These are phyloP conservation scores for Lissonota sp. DNA, from an alignment of 2,888 invertebrate genomes.

Conservation along the genomic window DNA sequence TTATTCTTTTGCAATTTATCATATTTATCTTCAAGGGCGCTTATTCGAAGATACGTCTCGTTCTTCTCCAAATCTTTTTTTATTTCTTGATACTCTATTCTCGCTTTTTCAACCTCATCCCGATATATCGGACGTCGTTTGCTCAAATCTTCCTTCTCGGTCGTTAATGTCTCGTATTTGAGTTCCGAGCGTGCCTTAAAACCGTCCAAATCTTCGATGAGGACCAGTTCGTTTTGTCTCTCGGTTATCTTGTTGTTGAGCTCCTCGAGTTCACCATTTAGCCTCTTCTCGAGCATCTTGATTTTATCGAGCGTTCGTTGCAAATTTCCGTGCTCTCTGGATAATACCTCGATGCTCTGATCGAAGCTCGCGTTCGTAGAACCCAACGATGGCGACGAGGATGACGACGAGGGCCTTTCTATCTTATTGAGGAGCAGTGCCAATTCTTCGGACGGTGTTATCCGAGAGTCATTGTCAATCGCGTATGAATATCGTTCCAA, in stretches of 20 bases:
- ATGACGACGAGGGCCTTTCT: conserved; percentile 70
- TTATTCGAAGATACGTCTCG: conserved; percentile 89
- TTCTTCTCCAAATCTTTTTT: conserved; percentile 87
- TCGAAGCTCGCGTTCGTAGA: conserved; percentile 84
- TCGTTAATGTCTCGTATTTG: conserved; percentile 85
- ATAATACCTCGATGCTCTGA: conserved; percentile 87
- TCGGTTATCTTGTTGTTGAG: conserved; percentile 88
- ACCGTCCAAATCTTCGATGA: conserved; percentile 87
- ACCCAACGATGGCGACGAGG: conserved; percentile 71
- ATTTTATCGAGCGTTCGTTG: conserved; percentile 83
- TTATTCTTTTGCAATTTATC: conserved; percentile 89
- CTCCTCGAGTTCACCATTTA: conserved; percentile 87
- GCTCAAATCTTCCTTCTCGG: conserved; percentile 85
- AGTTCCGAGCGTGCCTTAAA: conserved; percentile 86
- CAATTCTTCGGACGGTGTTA: conserved; percentile 85
- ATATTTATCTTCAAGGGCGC: conserved; percentile 88
- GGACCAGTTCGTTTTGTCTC: conserved; percentile 87
- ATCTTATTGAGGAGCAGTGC: conserved; percentile 82
- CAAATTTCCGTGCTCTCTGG: conserved; percentile 85
- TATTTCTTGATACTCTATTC: conserved; percentile 85
- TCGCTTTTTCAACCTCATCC: conserved; percentile 85
- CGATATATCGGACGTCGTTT: conserved; percentile 84
- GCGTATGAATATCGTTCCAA: conserved; percentile 89
- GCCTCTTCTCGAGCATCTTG: conserved; percentile 83
- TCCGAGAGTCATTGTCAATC: conserved; percentile 86